A percentile compares a stretch with the other conserved stretches of the same genome.
Conservation (phyloP, 2,888 invertebrate species). For the Cephus spinipes region DNA sequence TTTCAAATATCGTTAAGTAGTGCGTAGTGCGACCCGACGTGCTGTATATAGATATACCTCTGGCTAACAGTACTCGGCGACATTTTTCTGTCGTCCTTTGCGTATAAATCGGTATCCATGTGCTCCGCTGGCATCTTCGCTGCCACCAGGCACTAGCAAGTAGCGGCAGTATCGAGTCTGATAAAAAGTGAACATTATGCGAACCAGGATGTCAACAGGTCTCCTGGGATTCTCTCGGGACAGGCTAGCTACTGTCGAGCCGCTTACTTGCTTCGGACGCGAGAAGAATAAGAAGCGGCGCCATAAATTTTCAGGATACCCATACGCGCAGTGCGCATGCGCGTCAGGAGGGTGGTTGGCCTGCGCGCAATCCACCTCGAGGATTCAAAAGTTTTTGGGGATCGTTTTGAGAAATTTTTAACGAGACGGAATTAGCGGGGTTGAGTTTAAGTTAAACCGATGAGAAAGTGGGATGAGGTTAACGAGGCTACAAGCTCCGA, state of each 20-base stretch:
- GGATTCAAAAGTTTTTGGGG: not conserved
- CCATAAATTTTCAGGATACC: not conserved
- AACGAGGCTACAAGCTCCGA: conserved; percentile 39
- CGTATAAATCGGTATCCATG: not conserved
- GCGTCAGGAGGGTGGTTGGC: not conserved
- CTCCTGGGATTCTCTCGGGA: conserved; percentile 39
- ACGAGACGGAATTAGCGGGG: not conserved
- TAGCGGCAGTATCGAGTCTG: not conserved
- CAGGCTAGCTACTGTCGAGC: conserved; percentile 27
- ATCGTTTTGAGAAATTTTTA: not conserved
- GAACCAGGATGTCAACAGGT: conserved; percentile 46
- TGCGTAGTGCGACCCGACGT: not conserved
- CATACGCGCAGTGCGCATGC: not conserved
- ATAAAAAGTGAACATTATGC: conserved; percentile 39
- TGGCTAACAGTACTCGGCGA: not conserved
- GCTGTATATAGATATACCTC: not conserved
- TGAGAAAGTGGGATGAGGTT: conserved; percentile 31
- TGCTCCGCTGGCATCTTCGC: not conserved
- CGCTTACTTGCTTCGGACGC: conserved; percentile 21
- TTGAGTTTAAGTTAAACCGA: not conserved
- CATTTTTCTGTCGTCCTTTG: not conserved
- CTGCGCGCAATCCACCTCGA: not conserved
- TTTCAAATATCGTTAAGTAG: not conserved
- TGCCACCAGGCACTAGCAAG: not conserved
- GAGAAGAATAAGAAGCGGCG: conserved; percentile 5